Conservation (phyloP, 1,140 invertebrate species). For the Trissolcus basalis region DNA sequence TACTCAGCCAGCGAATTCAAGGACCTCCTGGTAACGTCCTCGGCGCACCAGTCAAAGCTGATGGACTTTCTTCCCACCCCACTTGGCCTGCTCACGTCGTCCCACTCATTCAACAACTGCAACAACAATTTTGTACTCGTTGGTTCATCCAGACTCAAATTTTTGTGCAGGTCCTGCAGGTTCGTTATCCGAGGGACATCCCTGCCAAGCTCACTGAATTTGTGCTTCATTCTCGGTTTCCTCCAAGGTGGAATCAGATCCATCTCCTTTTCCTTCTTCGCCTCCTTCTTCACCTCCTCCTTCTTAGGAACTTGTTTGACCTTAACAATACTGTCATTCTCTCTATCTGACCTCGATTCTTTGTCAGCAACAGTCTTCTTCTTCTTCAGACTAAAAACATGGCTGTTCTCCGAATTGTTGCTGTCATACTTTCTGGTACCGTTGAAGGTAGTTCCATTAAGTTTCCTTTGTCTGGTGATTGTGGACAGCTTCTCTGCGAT, state of each 20-base stretch:
- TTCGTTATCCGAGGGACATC: conserved; percentile 72
- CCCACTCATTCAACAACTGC: conserved; percentile 84
- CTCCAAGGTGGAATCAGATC: conserved; percentile 72
- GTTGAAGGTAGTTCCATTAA: conserved; percentile 72
- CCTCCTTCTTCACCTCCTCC: background rate
- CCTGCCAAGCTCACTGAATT: conserved; percentile 71
- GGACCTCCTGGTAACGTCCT: conserved; percentile 71
- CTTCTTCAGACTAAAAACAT: conserved; percentile 53
- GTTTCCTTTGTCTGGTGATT: conserved; percentile 79
- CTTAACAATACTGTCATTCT: background rate
- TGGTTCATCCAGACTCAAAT: conserved; percentile 70
- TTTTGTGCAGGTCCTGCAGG: conserved; percentile 68
- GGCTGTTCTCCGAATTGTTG: conserved; percentile 57
- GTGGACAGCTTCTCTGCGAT: conserved; percentile 83
- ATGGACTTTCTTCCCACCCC: conserved; percentile 68
- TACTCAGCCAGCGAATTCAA: conserved; percentile 74
- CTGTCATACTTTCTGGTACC: conserved; percentile 69
- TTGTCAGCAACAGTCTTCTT: conserved; percentile 8
- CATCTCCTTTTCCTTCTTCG: conserved; percentile 56
- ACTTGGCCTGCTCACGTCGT: conserved; percentile 73
- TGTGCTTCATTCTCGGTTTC: conserved; percentile 63
- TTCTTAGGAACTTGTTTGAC: conserved; percentile 17
- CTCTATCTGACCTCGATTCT: conserved; percentile 1
- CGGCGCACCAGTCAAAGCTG: conserved; percentile 72
- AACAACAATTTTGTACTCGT: conserved; percentile 82